Evolutionary conservation across 2,888 invertebrate genomes (phyloP).

Genomic region (Caenorhabditis uteleia): DNA sequence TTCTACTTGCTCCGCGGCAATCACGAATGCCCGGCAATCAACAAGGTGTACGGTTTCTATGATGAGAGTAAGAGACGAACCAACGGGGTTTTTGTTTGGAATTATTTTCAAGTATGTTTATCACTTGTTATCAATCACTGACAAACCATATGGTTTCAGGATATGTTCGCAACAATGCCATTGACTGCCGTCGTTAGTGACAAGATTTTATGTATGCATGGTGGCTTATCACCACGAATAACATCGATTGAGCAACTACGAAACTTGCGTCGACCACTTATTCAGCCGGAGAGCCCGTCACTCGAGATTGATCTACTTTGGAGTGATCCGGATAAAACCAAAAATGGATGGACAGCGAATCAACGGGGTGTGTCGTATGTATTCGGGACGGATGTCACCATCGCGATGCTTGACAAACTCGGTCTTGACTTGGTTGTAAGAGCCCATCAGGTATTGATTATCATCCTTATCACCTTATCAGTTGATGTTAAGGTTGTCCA

Average conservation of each 20-base stretch:
- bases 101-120: slow-evolving; percentile 45
- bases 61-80: slow-evolving; percentile 57
- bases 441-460: slow-evolving; percentile 51
- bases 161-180: slow-evolving; percentile 53
- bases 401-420: slow-evolving; percentile 38
- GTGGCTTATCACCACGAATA: slow-evolving; percentile 53
- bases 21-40: slow-evolving; percentile 54
- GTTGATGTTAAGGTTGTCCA: slow-evolving; percentile 71
- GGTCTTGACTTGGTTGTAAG: slow-evolving; percentile 57
- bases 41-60: slow-evolving; percentile 60
- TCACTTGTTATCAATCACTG: neutral
- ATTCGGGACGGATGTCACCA: slow-evolving; percentile 74
- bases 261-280: slow-evolving; percentile 28
- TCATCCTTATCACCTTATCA: no score
- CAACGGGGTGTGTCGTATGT: slow-evolving; percentile 74
- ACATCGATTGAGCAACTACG: slow-evolving; percentile 45
- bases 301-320: slow-evolving; percentile 71
- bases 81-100: slow-evolving; percentile 42
- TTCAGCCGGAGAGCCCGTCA: slow-evolving; percentile 68
- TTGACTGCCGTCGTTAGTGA: slow-evolving; percentile 47
- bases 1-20: slow-evolving; percentile 59
- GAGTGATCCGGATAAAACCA: slow-evolving; percentile 63
- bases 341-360: slow-evolving; percentile 47
- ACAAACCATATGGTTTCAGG: slow-evolving; percentile 27
- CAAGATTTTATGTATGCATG: slow-evolving; percentile 61